phyloP scores from a whole-genome alignment of 2,113 vertebrate species.

The Cyphomyrus discorhynchus region DNA sequence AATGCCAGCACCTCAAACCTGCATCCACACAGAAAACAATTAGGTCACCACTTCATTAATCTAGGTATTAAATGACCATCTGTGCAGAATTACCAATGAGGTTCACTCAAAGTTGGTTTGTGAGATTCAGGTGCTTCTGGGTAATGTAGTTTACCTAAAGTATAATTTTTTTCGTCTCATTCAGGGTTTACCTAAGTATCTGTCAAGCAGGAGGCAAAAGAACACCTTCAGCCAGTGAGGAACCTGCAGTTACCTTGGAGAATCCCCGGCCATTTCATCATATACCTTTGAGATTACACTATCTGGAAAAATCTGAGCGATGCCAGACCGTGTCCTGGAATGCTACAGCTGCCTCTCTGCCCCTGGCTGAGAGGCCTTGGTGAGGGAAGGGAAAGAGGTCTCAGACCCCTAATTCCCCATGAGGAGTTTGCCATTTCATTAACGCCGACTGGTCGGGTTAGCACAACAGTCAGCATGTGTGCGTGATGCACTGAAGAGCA shows the following conservation, averaged over 20 bases:
- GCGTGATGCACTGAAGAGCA: neutral
- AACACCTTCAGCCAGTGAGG: neutral
- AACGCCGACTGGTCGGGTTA: neutral
- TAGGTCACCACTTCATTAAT: neutral
- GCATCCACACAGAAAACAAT: conserved; percentile 36
- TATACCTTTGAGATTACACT: neutral
- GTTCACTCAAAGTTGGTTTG: neutral
- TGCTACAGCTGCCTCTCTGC: neutral
- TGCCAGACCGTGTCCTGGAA: neutral
- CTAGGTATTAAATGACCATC: neutral
- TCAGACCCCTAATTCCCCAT: neutral
- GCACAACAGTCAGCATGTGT: neutral
- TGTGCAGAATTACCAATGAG: neutral
- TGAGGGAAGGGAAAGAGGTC: neutral
- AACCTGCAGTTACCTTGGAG: neutral
- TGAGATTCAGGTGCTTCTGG: neutral
- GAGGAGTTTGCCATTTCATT: neutral
- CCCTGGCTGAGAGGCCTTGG: neutral
- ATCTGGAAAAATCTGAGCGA: neutral
- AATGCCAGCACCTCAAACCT: conserved; percentile 97
- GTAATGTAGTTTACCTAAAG: neutral
- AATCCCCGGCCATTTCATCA: neutral
- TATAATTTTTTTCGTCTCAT: neutral
- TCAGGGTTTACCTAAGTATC: neutral
- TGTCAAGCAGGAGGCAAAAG: neutral